Evolutionary conservation across 1,140 invertebrate genomes (phyloP).

Genomic region (Apocrypta bakeri): DNA sequence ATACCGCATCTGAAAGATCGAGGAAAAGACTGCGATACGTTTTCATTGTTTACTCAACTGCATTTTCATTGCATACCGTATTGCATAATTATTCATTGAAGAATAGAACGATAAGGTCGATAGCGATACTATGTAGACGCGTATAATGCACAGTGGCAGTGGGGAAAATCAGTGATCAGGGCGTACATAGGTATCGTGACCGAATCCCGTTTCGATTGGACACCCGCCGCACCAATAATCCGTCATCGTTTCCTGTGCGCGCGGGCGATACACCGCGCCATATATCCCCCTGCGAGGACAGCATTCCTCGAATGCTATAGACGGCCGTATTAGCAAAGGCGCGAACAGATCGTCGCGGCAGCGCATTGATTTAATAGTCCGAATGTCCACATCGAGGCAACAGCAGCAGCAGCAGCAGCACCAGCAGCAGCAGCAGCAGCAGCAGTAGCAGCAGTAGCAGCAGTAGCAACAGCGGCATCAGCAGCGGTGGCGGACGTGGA

Average conservation of each 20-base stretch:
- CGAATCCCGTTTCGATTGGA: not conserved
- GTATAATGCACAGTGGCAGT: too few relatives aligned
- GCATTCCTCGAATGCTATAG: slow-evolving; percentile 9
- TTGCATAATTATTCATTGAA: too few relatives aligned
- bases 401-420: slow-evolving; percentile 62
- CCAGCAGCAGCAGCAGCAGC: slow-evolving; percentile 15
- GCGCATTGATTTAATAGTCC: slow-evolving; percentile 72
- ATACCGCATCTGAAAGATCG: too few relatives aligned
- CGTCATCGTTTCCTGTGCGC: not conserved
- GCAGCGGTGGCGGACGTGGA: slow-evolving; percentile 57
- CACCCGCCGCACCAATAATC: not conserved
- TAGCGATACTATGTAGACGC: too few relatives aligned
- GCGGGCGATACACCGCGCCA: too few relatives aligned
- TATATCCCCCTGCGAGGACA: not conserved
- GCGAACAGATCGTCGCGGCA: slow-evolving; percentile 67
- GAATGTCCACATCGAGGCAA: slow-evolving; percentile 69
- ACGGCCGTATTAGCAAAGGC: slow-evolving; percentile 67
- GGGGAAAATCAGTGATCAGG: too few relatives aligned
- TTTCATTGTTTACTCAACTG: too few relatives aligned
- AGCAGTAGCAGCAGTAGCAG: slow-evolving; percentile 57
- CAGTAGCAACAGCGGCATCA: too few relatives aligned
- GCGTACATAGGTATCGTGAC: not conserved
- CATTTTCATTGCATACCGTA: too few relatives aligned
- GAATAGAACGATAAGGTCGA: too few relatives aligned
- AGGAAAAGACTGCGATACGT: too few relatives aligned